Base-by-base conservation (phyloP, 2,797 vertebrate species). In the Sebastes cheni region DNA sequence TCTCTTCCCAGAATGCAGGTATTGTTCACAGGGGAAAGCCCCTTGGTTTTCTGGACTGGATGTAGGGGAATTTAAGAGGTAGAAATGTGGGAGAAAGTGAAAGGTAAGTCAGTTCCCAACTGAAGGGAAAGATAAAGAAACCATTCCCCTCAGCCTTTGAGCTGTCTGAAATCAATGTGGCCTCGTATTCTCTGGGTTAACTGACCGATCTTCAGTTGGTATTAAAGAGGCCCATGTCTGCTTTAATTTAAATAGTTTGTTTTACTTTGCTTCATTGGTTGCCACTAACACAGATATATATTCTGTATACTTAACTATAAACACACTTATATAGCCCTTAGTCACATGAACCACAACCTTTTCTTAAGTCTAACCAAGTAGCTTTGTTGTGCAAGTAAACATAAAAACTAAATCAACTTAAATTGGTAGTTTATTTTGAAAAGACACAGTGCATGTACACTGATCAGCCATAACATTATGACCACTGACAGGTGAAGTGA, bases 1-100 rank as follows among this genome's bases (percentile, higher is more conserved):
- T 80, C 27, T 85, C 58, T 70, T 39, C 55, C 80, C 60, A 84
- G 82, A 89, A 84, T 86, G 77, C 69, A 80, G 67, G 77, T 64
- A 78, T 86, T 89, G 82, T 87, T 88, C 56, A 9, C 5, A 75
- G 54, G 58, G 77, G 72, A 76, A 82, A 72, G 14, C 69, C 77
- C 74, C 20, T 75, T 25, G 10, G 20, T 70, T 77, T 59, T 67
- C 25, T 58, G 54, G 27, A 12, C 56, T 75, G 10, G n/a, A 55
- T 67, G n/a, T 5, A 12, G 14, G 64, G 64, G 11, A 55, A 71
- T 52, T 29, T 66, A 60, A 75, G 60, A 82, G 50, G 64, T 61
- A 70, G 46, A 77, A 65, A 59, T 64, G 56, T 56, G 34, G 32
- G 58, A 54, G 25, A 55, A 5, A 68, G 22, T 60, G 64, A 62